phyloP scores from a whole-genome alignment of 2,113 vertebrate species.

The Leiothrix lutea region DNA sequence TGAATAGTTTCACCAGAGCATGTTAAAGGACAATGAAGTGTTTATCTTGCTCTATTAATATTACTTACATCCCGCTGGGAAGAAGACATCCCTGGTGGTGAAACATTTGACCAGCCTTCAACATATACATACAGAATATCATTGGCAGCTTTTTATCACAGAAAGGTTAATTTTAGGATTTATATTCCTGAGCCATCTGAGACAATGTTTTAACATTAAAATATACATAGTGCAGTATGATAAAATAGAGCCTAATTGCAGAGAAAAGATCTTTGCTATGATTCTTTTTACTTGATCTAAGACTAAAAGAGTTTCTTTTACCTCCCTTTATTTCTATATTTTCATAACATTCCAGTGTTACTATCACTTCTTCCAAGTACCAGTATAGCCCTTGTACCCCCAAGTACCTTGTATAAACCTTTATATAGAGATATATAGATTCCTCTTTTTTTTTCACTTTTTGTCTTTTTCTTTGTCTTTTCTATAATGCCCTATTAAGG shows the following conservation, averaged over 20 bases:
- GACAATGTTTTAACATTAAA: background rate
- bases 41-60: background rate
- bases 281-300: background rate
- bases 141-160: background rate
- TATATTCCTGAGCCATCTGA: background rate
- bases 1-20: background rate
- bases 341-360: background rate
- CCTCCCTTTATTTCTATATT: background rate
- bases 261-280: background rate
- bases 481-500: background rate
- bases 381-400: background rate
- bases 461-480: background rate
- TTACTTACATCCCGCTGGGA: background rate
- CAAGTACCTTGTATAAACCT: background rate
- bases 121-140: background rate
- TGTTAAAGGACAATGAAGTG: background rate
- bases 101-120: background rate
- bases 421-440: background rate
- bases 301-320: background rate
- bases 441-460: accelerated
- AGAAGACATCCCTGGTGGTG: background rate
- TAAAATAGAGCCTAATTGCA: background rate
- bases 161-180: background rate
- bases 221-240: background rate
- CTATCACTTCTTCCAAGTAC: background rate